Percentiles rank a stretch among this genome's conserved stretches.
These are phyloP conservation scores for Sebastes baramenuke DNA, from an alignment of 2,797 vertebrate species.

Conservation along the genomic window DNA sequence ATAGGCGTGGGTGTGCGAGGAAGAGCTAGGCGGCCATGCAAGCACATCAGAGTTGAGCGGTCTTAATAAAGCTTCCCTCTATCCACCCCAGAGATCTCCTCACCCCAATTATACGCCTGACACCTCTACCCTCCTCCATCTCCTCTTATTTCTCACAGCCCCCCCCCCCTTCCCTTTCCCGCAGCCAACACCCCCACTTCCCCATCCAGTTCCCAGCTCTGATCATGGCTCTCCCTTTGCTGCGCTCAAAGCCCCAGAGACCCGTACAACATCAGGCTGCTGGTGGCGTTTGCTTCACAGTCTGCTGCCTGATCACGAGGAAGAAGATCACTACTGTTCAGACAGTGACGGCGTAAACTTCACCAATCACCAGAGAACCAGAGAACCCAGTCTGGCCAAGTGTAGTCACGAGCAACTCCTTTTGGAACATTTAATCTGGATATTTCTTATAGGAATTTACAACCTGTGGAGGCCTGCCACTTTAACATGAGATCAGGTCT, in stretches of 20 bases:
- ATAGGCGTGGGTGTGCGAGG: constrained; percentile 50
- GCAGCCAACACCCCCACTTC: not conserved
- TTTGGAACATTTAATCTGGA: not conserved
- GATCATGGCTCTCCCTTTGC: constrained; percentile 46
- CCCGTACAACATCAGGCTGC: constrained; percentile 23
- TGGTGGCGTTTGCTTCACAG: constrained; percentile 40
- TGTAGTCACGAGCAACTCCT: not conserved
- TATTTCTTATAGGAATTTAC: not conserved
- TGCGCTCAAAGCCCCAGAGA: constrained; percentile 45
- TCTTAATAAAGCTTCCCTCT: constrained; percentile 80
- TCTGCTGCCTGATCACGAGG: constrained; percentile 16
- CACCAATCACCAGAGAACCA: not conserved
- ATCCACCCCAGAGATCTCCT: constrained; percentile 79
- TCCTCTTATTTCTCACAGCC: constrained; percentile 50
- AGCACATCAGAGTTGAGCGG: constrained; percentile 68
- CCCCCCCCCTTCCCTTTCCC: no score
- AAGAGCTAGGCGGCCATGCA: constrained; percentile 34
- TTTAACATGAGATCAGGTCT: not conserved
- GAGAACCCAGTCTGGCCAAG: not conserved
- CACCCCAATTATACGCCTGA: constrained; percentile 83
- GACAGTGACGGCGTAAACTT: not conserved
- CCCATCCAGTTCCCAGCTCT: constrained; percentile 44
- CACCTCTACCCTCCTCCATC: constrained; percentile 69
- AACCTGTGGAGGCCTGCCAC: no score
- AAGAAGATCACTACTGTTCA: constrained; percentile 2